phyloP scores from a whole-genome alignment of 1,140 invertebrate genomes.

The Calephelis virginiensis region DNA sequence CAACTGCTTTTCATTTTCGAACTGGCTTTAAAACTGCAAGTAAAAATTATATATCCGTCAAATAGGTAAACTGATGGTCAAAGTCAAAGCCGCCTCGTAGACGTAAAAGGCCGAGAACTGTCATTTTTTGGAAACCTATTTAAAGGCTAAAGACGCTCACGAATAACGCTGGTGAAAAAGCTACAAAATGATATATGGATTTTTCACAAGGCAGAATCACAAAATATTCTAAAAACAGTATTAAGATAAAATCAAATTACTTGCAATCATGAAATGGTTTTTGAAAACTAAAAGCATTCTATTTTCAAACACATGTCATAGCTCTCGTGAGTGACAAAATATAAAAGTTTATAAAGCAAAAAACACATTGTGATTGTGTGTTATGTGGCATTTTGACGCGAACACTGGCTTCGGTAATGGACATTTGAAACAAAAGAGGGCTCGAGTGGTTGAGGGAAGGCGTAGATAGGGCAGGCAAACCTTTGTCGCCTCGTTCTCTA shows the following conservation, averaged over 20 bases:
- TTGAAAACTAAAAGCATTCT: neutral
- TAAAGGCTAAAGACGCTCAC: too few relatives aligned
- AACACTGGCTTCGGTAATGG: constrained; percentile 35
- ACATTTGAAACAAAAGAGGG: constrained; percentile 49
- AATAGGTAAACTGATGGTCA: too few relatives aligned
- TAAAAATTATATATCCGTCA: too few relatives aligned
- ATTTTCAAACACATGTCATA: constrained; percentile 3
- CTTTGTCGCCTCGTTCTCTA: constrained; percentile 45
- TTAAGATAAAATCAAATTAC: neutral
- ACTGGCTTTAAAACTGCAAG: too few relatives aligned
- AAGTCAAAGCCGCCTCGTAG: too few relatives aligned
- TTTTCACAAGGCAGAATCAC: too few relatives aligned
- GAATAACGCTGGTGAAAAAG: too few relatives aligned
- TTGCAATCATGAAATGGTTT: neutral
- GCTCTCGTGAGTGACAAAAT: neutral
- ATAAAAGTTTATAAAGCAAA: constrained; percentile 29
- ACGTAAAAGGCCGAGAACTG: too few relatives aligned
- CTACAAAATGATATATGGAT: too few relatives aligned
- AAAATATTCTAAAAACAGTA: too few relatives aligned
- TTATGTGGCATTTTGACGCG: constrained; percentile 32
- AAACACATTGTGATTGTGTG: constrained; percentile 31
- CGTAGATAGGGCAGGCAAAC: constrained; percentile 49
- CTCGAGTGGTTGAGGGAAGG: constrained; percentile 40
- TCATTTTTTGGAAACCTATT: too few relatives aligned
- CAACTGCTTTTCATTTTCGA: too few relatives aligned